phyloP scores from a whole-genome alignment of 2,888 invertebrate species.

The Drosophila nr. medialis region DNA sequence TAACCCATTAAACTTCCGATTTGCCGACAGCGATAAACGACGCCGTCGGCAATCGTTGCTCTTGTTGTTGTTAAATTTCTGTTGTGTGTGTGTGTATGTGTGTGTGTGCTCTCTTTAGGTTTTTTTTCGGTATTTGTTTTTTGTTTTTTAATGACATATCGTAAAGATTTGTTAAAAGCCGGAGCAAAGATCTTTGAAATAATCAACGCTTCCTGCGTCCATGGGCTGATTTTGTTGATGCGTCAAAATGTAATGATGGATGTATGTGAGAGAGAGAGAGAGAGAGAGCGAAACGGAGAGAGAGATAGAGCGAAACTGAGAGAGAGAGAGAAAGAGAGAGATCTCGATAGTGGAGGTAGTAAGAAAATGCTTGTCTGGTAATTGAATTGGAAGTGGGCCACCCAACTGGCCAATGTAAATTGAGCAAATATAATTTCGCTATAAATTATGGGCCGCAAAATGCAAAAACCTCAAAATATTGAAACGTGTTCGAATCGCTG shows the following conservation, averaged over 20 bases:
- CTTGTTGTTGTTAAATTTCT: neutral
- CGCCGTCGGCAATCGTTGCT: slow-evolving; percentile 35
- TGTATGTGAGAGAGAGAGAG: neutral
- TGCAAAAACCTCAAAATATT: slow-evolving; percentile 75
- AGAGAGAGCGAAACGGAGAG: neutral
- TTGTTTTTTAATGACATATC: slow-evolving; percentile 75
- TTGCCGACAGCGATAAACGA: slow-evolving; percentile 80
- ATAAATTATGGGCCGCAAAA: slow-evolving; percentile 69
- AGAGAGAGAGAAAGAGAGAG: neutral
- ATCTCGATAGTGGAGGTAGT: neutral
- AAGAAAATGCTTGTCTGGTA: slow-evolving; percentile 40
- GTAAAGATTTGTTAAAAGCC: slow-evolving; percentile 80
- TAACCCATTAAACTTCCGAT: slow-evolving; percentile 80
- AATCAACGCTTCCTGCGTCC: slow-evolving; percentile 71
- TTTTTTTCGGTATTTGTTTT: slow-evolving; percentile 31
- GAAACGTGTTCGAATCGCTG: slow-evolving; percentile 77
- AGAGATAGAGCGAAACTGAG: too few species aligned
- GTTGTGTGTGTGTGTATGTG: slow-evolving; percentile 15
- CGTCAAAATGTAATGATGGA: slow-evolving; percentile 60
- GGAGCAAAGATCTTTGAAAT: slow-evolving; percentile 70
- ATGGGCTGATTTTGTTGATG: slow-evolving; percentile 62
- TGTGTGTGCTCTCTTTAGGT: slow-evolving; percentile 27
- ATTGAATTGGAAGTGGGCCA: slow-evolving; percentile 54
- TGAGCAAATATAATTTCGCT: slow-evolving; percentile 73
- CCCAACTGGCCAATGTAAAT: slow-evolving; percentile 59